Base-by-base conservation (phyloP, 2,113 vertebrate species). In the Neofelis nebulosa region DNA sequence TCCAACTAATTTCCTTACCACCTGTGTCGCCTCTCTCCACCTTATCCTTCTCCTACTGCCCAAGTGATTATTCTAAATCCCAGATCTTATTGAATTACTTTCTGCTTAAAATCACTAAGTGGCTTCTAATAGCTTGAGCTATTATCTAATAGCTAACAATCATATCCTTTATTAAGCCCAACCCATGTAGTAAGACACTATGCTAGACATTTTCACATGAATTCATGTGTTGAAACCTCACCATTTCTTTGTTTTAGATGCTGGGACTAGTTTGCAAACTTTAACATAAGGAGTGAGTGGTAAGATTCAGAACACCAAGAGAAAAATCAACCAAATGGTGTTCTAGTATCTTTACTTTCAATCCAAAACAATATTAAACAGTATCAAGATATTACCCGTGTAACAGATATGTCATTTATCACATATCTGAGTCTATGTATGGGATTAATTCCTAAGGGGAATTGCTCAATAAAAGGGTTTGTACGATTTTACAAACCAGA, bases 1-100 rank as follows among this genome's bases (percentile, higher is more conserved):
- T 89, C 57, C 65, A 69, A 88, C 90, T 84, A 86, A 94, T 96
- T 95, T 96, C 50, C 63, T 92, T 83, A 83, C 33, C 25, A 86
- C 66, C 68, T 33, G 4, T 19, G 15, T 76, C 27, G 5, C 61
- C 41, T 92, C 7, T 86, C 23, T 78, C 36, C 18, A 78, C 16
- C 36, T 96, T 92, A n/a, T 73, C 48, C 57, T 57, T 80, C 65
- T 38, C 78, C 5, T 16, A 11, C 55, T 87, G 18, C 33, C 52
- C 48, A 80, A 38, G 19, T 94, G 45, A 94, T 93, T 88, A 84
- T 81, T 83, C 25, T 95, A 86, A 95, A 89, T 36, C 79, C n/a
- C 8, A 84, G 90, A 84, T 82, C 33, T 66, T 66, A 15, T 71
- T 89, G 66, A 78, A 71, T 96, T 55, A 89, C n/a, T 93, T 88